phyloP scores from a whole-genome alignment of 2,113 vertebrate genomes.

The Aythya baeri region DNA sequence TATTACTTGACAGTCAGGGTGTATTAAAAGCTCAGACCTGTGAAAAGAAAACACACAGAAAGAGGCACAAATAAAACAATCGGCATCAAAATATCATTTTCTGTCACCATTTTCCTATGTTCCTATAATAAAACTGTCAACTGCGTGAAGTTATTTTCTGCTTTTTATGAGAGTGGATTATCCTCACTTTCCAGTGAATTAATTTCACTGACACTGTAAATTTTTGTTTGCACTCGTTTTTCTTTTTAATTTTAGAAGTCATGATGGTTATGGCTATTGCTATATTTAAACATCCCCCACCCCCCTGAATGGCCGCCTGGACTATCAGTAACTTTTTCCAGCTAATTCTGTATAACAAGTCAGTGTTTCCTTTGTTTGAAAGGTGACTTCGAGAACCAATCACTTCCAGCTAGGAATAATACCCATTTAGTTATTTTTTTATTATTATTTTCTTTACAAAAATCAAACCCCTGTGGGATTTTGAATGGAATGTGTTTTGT shows the following conservation, averaged over 20 bases:
- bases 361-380: slow-evolving; percentile 51
- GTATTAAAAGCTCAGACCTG: slow-evolving; percentile 59
- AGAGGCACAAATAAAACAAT: slow-evolving; percentile 75
- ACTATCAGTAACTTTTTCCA: slow-evolving; percentile 54
- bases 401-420: neutral
- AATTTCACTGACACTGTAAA: slow-evolving; percentile 56
- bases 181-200: slow-evolving; percentile 61
- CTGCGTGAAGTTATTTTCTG: slow-evolving; percentile 53
- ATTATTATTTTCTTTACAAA: neutral
- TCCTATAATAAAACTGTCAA: slow-evolving; percentile 73
- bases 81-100: slow-evolving; percentile 71
- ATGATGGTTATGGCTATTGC: slow-evolving; percentile 43
- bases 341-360: slow-evolving; percentile 15
- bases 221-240: slow-evolving; percentile 22
- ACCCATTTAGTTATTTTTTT: neutral
- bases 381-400: slow-evolving; percentile 3
- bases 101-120: slow-evolving; percentile 69
- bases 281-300: slow-evolving; percentile 28
- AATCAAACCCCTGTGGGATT: neutral
- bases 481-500: neutral
- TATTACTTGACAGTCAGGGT: slow-evolving; percentile 59
- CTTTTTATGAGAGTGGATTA: slow-evolving; percentile 70
- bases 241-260: slow-evolving; percentile 52
- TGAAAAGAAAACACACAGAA: slow-evolving; percentile 57
- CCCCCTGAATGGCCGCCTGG: neutral